Conservation (phyloP, 2,888 invertebrate species). For the Stenodera caucasica region DNA sequence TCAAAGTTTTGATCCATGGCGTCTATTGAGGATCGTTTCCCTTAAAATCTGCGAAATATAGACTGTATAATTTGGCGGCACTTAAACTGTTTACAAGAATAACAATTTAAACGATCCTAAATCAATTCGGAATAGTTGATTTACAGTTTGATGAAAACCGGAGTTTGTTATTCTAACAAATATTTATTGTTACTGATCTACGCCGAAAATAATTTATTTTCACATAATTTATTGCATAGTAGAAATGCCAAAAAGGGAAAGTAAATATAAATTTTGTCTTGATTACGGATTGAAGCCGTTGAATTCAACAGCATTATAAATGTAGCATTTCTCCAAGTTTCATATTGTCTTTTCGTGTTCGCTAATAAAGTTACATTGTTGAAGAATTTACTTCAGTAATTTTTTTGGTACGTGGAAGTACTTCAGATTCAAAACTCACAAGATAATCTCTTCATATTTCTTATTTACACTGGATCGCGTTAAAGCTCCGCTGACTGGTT, state of each 20-base stretch:
- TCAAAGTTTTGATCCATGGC: not conserved
- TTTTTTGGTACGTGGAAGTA: not conserved
- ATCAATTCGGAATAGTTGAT: not conserved
- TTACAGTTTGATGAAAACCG: not conserved
- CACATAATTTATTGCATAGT: not conserved
- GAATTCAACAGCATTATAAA: not conserved
- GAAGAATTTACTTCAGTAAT: not conserved
- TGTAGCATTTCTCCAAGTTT: not conserved
- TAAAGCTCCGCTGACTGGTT: too few relatives aligned
- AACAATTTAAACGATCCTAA: not conserved
- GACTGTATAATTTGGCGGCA: not conserved
- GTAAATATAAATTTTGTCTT: not conserved
- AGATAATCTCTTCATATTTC: constrained; percentile 1
- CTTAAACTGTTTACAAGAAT: not conserved
- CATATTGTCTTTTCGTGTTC: not conserved
- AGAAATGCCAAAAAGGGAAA: not conserved
- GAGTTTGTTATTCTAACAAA: not conserved
- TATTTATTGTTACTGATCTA: not conserved
- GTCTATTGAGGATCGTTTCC: too few relatives aligned
- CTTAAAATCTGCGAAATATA: not conserved
- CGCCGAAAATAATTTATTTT: not conserved
- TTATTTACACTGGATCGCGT: not conserved
- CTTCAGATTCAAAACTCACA: not conserved
- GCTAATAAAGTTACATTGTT: not conserved
- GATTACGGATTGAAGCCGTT: not conserved